Conservation (phyloP, 1,140 invertebrate genomes). For the Pachyrhynchus sulphureomaculatus region DNA sequence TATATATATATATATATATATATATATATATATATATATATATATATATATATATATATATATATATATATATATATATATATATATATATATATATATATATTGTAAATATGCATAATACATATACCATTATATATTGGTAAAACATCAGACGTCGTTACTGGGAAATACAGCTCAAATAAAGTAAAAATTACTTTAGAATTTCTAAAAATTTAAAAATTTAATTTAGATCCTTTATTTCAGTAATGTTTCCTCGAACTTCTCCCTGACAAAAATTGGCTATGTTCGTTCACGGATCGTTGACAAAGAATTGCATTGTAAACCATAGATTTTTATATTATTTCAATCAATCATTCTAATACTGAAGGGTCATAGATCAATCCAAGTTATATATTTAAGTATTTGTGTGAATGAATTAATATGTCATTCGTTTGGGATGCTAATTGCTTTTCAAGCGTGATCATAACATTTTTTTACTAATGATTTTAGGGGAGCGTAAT, state of each 20-base stretch:
- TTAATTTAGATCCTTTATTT: background rate
- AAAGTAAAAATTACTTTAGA: too few species aligned
- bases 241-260: background rate
- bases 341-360: slow-evolving; percentile 15
- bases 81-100: too few species aligned
- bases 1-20: too few species aligned
- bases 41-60: too few species aligned
- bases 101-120: too few species aligned
- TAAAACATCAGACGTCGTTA: too few species aligned
- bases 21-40: too few species aligned
- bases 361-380: slow-evolving; percentile 21
- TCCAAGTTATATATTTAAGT: slow-evolving; percentile 14
- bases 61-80: too few species aligned
- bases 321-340: slow-evolving; percentile 12
- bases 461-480: slow-evolving; percentile 18
- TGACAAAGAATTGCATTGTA: slow-evolving; percentile 23
- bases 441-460: slow-evolving; percentile 14
- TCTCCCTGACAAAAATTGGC: background rate
- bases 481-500: slow-evolving; percentile 1
- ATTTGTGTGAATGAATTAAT: slow-evolving; percentile 26
- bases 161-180: too few species aligned
- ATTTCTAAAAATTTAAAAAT: too few species aligned
- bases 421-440: slow-evolving; percentile 2
- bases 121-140: too few species aligned
- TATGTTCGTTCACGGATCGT: background rate